Conservation (phyloP, 1,140 invertebrate genomes). For the Eupeodes corollae region DNA sequence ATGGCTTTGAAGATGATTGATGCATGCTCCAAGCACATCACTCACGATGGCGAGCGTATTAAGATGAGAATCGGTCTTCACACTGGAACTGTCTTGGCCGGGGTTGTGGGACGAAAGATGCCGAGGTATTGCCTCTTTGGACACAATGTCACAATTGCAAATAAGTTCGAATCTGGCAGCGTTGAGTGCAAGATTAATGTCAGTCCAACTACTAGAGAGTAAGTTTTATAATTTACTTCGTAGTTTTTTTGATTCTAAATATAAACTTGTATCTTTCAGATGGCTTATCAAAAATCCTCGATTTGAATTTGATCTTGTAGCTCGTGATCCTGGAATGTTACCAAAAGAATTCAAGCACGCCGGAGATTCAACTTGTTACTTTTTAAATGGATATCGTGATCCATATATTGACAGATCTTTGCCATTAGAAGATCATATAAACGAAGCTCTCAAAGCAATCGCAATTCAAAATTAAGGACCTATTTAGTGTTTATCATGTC, state of each 20-base stretch:
- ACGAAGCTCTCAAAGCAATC: conserved; percentile 40
- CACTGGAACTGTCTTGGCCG: conserved; percentile 76
- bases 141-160: conserved; percentile 85
- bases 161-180: conserved; percentile 89
- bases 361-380: conserved; percentile 72
- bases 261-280: conserved; percentile 40
- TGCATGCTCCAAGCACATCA: conserved; percentile 71
- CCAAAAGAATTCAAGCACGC: conserved; percentile 71
- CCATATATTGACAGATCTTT: conserved; percentile 46
- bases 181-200: conserved; percentile 83
- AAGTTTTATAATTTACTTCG: conserved; percentile 39
- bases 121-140: conserved; percentile 84
- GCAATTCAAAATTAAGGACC: too few relatives aligned
- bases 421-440: conserved; percentile 54
- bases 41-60: conserved; percentile 83
- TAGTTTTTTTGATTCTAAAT: background rate
- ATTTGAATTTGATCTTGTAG: conserved; percentile 64
- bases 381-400: conserved; percentile 69
- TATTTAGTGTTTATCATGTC: too few relatives aligned
- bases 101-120: conserved; percentile 85
- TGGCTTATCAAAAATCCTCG: conserved; percentile 60
- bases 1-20: conserved; percentile 85
- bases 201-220: conserved; percentile 85
- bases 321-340: conserved; percentile 61
- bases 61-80: conserved; percentile 93